Percentiles rank a stretch among this genome's conserved stretches.
phyloP scores from a whole-genome alignment of 1,140 invertebrate species.

The Eumaeus atala region DNA sequence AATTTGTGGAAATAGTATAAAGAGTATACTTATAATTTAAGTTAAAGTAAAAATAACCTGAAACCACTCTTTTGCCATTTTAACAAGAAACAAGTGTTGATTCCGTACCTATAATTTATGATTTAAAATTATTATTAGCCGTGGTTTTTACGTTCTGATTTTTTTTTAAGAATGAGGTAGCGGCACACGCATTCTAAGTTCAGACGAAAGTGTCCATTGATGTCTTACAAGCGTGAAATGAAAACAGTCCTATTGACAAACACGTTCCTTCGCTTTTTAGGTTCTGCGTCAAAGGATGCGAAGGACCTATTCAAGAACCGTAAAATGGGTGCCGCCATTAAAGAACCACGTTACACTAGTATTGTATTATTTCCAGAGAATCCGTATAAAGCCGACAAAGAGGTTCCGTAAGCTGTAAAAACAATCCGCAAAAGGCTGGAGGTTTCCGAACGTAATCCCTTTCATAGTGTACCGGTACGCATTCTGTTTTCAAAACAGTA shows the following conservation, averaged over 20 bases:
- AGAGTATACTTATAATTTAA: too few relatives aligned
- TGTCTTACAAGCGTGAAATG: slow-evolving; percentile 50
- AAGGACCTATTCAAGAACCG: slow-evolving; percentile 52
- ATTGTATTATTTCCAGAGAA: slow-evolving; percentile 39
- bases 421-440: slow-evolving; percentile 56
- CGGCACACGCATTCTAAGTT: slow-evolving; percentile 24
- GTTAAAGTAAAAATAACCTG: too few relatives aligned
- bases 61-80: too few relatives aligned
- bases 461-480: slow-evolving; percentile 48
- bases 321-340: slow-evolving; percentile 47
- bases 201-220: slow-evolving; percentile 39
- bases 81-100: too few relatives aligned
- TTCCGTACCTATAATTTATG: too few relatives aligned
- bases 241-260: slow-evolving; percentile 52
- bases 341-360: slow-evolving; percentile 28
- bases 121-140: too few relatives aligned
- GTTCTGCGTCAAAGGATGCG: slow-evolving; percentile 46
- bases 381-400: slow-evolving; percentile 61
- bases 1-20: too few relatives aligned
- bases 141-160: too few relatives aligned
- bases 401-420: slow-evolving; percentile 66
- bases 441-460: slow-evolving; percentile 53
- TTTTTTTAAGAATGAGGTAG: slow-evolving; percentile 23
- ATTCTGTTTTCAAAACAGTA: slow-evolving; percentile 69
- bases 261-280: slow-evolving; percentile 38